phyloP scores from a whole-genome alignment of 2,797 vertebrate species.

The Mergus octosetaceus region DNA sequence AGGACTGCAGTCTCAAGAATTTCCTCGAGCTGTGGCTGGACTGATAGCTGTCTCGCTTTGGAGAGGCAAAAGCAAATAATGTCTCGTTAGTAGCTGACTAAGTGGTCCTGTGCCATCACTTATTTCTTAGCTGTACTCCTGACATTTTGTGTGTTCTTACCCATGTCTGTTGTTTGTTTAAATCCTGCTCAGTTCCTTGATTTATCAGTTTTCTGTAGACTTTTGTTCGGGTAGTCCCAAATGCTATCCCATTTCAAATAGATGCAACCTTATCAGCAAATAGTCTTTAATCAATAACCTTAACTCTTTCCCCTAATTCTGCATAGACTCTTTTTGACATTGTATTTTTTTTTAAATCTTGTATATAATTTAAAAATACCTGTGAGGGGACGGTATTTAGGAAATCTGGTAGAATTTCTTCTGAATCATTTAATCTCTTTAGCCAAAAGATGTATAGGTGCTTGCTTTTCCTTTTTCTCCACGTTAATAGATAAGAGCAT shows the following conservation, averaged over 20 bases:
- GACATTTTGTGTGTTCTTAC: conserved; percentile 59
- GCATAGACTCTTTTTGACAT: background rate
- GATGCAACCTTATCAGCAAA: conserved; percentile 59
- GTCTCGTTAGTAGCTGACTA: conserved; percentile 56
- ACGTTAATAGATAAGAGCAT: background rate
- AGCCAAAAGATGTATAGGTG: background rate
- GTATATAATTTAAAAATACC: background rate
- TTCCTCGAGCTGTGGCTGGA: background rate
- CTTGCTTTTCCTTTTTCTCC: background rate
- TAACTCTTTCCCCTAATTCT: background rate
- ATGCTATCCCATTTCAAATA: conserved; percentile 58
- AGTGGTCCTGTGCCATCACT: conserved; percentile 59
- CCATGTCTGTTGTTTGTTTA: conserved; percentile 66
- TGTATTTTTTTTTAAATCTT: background rate
- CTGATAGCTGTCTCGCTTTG: background rate
- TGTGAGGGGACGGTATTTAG: background rate
- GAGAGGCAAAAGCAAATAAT: conserved; percentile 12
- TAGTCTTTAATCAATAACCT: conserved; percentile 43
- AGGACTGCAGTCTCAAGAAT: background rate
- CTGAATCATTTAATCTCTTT: background rate
- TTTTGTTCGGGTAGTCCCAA: conserved; percentile 40
- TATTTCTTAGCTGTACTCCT: conserved; percentile 50
- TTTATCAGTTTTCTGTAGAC: conserved; percentile 67
- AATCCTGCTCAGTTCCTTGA: conserved; percentile 57
- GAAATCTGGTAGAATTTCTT: background rate